Percentiles rank a stretch among this genome's conserved stretches.
phyloP scores from a whole-genome alignment of 2,113 vertebrate genomes.

The Eudyptes chrysolophus region DNA sequence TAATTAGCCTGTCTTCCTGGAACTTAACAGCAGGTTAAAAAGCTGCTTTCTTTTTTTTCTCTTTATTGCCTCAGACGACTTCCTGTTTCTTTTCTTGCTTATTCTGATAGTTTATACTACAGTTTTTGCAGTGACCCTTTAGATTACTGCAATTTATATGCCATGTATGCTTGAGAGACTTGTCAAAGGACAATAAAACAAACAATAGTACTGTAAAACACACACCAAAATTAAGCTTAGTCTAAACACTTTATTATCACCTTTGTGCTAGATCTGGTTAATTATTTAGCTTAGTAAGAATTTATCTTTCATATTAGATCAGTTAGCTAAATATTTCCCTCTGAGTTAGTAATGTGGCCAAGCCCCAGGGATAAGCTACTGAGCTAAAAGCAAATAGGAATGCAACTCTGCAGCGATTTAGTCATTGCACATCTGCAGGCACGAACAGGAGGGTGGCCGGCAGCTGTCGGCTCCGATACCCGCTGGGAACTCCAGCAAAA shows the following conservation, averaged over 20 bases:
- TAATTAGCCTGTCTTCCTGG: background rate
- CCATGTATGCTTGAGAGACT: background rate
- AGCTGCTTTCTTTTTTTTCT: accelerated
- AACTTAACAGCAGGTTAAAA: background rate
- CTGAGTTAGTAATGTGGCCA: background rate
- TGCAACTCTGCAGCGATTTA: accelerated
- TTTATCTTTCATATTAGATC: background rate
- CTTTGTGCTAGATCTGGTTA: background rate
- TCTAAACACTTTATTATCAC: background rate
- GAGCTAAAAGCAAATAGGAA: background rate
- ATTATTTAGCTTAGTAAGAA: background rate
- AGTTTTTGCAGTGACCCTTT: background rate
- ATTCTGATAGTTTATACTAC: accelerated
- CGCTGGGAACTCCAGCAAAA: background rate
- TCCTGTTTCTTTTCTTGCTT: background rate
- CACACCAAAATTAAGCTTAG: background rate
- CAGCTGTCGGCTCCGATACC: background rate
- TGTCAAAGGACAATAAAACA: background rate
- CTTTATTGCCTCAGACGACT: background rate
- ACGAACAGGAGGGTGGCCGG: background rate
- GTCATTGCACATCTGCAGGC: accelerated
- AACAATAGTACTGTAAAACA: background rate
- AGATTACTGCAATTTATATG: accelerated
- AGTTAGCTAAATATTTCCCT: background rate
- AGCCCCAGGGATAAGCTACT: background rate